Percentiles rank a stretch among this genome's conserved stretches.
Evolutionary conservation across 2,113 vertebrate genomes (phyloP).

Genomic region (Syngnathus floridae): DNA sequence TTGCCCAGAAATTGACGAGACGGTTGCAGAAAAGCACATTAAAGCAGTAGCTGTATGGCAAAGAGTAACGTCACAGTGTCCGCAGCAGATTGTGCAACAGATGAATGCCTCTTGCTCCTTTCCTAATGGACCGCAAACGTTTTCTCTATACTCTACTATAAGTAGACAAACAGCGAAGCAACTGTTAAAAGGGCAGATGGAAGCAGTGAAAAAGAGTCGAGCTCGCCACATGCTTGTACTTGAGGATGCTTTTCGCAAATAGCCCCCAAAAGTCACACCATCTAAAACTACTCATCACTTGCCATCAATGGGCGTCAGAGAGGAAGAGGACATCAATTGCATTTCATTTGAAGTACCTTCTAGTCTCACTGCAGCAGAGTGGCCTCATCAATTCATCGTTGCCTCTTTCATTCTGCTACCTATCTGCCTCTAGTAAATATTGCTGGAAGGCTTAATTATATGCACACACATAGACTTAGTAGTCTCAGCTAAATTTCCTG

Average conservation of each 20-base stretch:
- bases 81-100: slow-evolving; percentile 47
- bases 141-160: slow-evolving; percentile 48
- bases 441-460: slow-evolving; percentile 72
- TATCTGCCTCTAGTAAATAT: slow-evolving; percentile 71
- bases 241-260: slow-evolving; percentile 49
- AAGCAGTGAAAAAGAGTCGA: slow-evolving; percentile 49
- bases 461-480: slow-evolving; percentile 30
- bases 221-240: slow-evolving; percentile 33
- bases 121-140: slow-evolving; percentile 35
- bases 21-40: slow-evolving; percentile 33
- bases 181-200: slow-evolving; percentile 56
- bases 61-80: slow-evolving; percentile 52
- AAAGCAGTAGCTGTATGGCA: slow-evolving; percentile 42
- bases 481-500: slow-evolving; percentile 67
- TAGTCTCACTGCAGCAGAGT: slow-evolving; percentile 31
- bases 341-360: slow-evolving; percentile 49
- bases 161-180: slow-evolving; percentile 42
- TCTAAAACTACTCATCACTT: slow-evolving; percentile 31
- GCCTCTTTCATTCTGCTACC: slow-evolving; percentile 68
- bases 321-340: slow-evolving; percentile 23
- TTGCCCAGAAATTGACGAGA: slow-evolving; percentile 24
- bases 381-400: slow-evolving; percentile 60
- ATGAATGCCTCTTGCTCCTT: slow-evolving; percentile 58
- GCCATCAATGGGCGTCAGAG: slow-evolving; percentile 52
- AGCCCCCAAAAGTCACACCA: slow-evolving; percentile 48